Base-by-base conservation (phyloP, 2,113 vertebrate genomes). In the Myiopsitta monachus region DNA sequence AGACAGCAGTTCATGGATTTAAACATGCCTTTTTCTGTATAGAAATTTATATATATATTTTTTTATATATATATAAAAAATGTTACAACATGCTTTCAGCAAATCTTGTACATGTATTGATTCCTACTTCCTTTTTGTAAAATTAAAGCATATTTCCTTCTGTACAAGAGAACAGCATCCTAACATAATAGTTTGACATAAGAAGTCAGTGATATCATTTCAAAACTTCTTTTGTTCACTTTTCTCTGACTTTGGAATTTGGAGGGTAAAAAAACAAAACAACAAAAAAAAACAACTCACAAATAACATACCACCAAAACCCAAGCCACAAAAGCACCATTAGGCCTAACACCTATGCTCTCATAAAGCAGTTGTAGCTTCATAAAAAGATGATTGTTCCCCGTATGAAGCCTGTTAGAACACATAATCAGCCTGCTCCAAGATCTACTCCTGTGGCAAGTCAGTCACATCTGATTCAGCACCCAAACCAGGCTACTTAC, bases 401-500 rank as follows among this genome's bases (percentile, higher is more conserved):
- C 27, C 36, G 30, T 7, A 3, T 43, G 39, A 61, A 39, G 26
- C 18, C 39, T 52, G 30, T n/a, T 28, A 39, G 18, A 54, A 74
- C 33, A 39, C 11, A 38, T 24, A 74, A 69, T 10, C 2, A 44
- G 47, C 15, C 23, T 54, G 28, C 36, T 36, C 22, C 36, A 36
- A 31, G n/a, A 67, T 43, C 38, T 70, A 18, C 52, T 52, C n/a
- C 12, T 69, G 27, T 61, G 52, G 9, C n/a, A 36, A 18, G 17
- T 44, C 41, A 73, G 31, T 17, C 81, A 46, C 18, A 73, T 27
- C 17, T 36, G n/a, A 86, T 5, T 38, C 59, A 67, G 36, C 22
- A 28, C 38, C 51, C 23, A 28, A 28, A 87, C 55, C 33, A 22
- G 6, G 28, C 38, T 87, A 97, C 98, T 98, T 96, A 99, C 99